These are phyloP conservation scores for Amblyornis subalaris DNA, from an alignment of 2,113 vertebrate species.

Conservation along the genomic window DNA sequence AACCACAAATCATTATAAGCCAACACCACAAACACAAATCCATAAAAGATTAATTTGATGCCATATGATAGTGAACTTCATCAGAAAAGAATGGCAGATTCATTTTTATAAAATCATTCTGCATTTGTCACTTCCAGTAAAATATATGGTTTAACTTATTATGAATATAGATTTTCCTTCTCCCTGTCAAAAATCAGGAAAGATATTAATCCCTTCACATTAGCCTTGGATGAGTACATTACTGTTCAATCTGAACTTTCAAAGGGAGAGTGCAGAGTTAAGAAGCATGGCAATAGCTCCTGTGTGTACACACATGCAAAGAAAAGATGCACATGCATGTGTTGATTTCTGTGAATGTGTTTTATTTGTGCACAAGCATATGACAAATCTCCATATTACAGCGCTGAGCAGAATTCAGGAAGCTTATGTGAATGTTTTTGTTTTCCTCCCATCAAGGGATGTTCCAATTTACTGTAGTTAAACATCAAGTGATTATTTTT, in stretches of 20 bases:
- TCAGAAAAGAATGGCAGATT: not conserved
- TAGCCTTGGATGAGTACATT: not conserved
- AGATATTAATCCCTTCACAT: not conserved
- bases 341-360: not conserved
- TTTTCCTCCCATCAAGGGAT: not conserved
- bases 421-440: not conserved
- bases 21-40: not conserved
- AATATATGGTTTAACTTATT: not conserved
- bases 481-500: not conserved
- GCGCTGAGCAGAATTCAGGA: not conserved
- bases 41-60: slow-evolving; percentile 18
- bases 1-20: not conserved
- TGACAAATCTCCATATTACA: not conserved
- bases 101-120: not conserved
- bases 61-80: not conserved
- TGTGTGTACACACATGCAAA: not conserved
- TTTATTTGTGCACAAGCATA: not conserved
- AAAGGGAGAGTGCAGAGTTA: not conserved
- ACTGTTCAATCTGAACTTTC: not conserved
- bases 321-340: not conserved
- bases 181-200: not conserved
- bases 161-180: not conserved
- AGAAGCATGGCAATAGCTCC: not conserved
- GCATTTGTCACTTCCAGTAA: not conserved
- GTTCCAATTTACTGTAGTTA: not conserved